phyloP scores from a whole-genome alignment of 2,113 vertebrate genomes.

The Phylloscopus trochiloides region DNA sequence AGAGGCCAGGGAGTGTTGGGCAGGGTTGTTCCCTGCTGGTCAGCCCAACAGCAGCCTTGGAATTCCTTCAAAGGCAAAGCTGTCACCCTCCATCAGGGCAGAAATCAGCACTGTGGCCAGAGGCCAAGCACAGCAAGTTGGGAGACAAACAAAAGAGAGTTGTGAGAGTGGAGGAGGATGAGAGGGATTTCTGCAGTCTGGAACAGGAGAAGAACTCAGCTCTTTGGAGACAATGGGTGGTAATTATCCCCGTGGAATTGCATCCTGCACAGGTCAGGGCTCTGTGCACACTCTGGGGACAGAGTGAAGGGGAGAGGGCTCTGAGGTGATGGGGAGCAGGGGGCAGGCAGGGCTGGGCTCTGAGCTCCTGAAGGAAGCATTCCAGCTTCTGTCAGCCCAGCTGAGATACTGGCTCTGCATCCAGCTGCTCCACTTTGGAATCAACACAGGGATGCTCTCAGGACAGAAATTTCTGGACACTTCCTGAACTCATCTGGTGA shows the following conservation, averaged over 20 bases:
- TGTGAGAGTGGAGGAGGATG: background rate
- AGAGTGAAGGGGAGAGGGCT: background rate
- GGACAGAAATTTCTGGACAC: background rate
- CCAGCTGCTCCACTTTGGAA: background rate
- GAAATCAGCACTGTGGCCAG: background rate
- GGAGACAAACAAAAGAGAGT: conserved; percentile 26
- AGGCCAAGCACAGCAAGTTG: conserved; percentile 16
- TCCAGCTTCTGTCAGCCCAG: background rate
- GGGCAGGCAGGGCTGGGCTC: background rate
- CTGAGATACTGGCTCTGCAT: background rate
- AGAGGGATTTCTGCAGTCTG: background rate
- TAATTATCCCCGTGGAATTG: background rate
- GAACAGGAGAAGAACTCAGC: background rate
- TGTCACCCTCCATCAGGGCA: conserved; percentile 33
- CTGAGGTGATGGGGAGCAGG: background rate
- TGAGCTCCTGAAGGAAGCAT: background rate
- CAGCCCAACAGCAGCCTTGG: conserved; percentile 52
- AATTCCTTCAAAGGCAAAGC: conserved; percentile 11
- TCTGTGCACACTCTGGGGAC: background rate
- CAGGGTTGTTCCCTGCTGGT: conserved; percentile 40
- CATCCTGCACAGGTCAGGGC: background rate
- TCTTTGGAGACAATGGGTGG: background rate
- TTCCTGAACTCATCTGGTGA: background rate
- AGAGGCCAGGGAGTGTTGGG: conserved; percentile 7
- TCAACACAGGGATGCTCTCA: background rate